Conservation (phyloP, 2,888 invertebrate species). For the Nymphalis urticae region DNA sequence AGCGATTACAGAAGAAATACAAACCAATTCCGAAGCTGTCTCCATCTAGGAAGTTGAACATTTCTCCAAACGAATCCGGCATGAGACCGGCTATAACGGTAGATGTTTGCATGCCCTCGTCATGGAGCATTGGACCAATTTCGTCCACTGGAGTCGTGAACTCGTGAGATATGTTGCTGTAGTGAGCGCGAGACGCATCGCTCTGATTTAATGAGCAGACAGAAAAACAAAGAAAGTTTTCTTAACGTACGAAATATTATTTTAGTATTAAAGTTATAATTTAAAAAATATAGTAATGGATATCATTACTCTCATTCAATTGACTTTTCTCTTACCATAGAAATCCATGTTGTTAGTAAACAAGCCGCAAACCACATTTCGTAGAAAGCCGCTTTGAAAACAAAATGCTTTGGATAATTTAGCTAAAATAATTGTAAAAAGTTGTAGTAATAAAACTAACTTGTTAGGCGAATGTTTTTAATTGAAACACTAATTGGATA, state of each 20-base stretch:
- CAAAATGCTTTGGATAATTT: slow-evolving; percentile 1
- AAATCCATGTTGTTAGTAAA: slow-evolving; percentile 26
- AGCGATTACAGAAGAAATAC: slow-evolving; percentile 7
- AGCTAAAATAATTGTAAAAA: background rate
- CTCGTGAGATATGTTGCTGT: slow-evolving; percentile 57
- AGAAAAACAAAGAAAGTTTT: background rate
- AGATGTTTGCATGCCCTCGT: slow-evolving; percentile 59
- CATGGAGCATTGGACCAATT: slow-evolving; percentile 63
- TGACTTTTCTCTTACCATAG: slow-evolving; percentile 22
- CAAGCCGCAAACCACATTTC: slow-evolving; percentile 13
- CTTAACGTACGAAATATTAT: too few species aligned
- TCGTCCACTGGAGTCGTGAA: slow-evolving; percentile 66
- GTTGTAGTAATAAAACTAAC: background rate
- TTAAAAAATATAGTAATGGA: background rate
- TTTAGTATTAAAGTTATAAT: too few species aligned
- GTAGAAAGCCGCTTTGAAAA: background rate
- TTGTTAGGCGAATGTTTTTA: background rate
- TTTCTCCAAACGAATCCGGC: slow-evolving; percentile 74
- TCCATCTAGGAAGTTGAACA: slow-evolving; percentile 75
- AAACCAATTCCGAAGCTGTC: slow-evolving; percentile 77
- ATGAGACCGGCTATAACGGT: slow-evolving; percentile 72
- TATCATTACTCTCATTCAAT: background rate
- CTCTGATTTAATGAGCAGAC: slow-evolving; percentile 30
- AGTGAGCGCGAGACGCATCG: slow-evolving; percentile 46
- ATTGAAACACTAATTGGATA: background rate